A percentile compares a stretch with the other conserved stretches of the same genome.
Evolutionary conservation across 1,140 invertebrate species (phyloP).

Genomic region (Neelides sp.): DNA sequence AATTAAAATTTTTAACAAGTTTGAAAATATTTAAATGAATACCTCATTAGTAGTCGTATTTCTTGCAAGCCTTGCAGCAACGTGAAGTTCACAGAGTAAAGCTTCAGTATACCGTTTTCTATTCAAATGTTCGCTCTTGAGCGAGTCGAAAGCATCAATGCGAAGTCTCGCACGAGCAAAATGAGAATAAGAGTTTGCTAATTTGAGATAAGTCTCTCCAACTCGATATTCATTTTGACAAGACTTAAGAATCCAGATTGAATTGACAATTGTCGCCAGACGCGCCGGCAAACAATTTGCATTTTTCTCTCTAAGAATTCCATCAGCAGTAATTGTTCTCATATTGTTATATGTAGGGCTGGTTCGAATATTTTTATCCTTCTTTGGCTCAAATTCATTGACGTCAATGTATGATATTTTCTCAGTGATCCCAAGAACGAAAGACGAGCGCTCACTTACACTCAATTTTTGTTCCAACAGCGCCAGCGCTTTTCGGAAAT

Average conservation of each 20-base stretch:
- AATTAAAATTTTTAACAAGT: not conserved
- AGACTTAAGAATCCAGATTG: conserved; percentile 25
- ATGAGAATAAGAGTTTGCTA: conserved; percentile 29
- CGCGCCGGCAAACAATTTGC: conserved; percentile 16
- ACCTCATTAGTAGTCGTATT: conserved; percentile 26
- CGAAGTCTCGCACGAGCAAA: conserved; percentile 24
- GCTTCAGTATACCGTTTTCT: conserved; percentile 30
- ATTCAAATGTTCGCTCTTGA: conserved; percentile 20
- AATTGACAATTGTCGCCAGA: conserved; percentile 26
- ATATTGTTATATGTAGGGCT: not conserved
- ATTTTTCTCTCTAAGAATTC: too few species aligned
- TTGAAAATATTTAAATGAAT: conserved; percentile 1
- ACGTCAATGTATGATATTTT: conserved; percentile 29
- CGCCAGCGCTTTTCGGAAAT: conserved; percentile 27
- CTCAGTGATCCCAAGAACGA: conserved; percentile 28
- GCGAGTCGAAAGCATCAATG: conserved; percentile 24
- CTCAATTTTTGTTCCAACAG: conserved; percentile 25
- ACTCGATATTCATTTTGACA: conserved; percentile 26
- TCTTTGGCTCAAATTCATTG: conserved; percentile 18
- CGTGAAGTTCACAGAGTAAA: conserved; percentile 29
- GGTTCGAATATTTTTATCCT: not conserved
- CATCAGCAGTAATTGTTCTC: not conserved
- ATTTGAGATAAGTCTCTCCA: conserved; percentile 27
- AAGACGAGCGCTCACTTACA: conserved; percentile 29
- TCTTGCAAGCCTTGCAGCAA: conserved; percentile 26